Conservation (phyloP, 2,113 vertebrate genomes). For the Lathamus discolor region DNA sequence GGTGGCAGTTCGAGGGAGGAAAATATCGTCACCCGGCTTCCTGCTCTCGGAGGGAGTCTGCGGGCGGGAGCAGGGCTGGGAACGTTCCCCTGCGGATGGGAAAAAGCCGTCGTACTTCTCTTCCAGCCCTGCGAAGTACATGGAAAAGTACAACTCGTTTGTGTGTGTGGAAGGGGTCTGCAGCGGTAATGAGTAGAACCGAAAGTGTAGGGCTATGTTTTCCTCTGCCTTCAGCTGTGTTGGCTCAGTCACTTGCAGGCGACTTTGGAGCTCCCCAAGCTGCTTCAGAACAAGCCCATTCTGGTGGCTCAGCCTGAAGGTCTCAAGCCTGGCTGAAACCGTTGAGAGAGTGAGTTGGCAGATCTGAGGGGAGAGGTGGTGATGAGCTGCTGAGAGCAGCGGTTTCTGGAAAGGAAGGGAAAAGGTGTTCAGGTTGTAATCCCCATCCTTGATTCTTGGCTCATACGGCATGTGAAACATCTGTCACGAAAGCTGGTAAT, state of each 20-base stretch:
- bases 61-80: not conserved
- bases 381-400: not conserved
- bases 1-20: not conserved
- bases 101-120: rapidly evolving
- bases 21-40: rapidly evolving
- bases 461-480: rapidly evolving
- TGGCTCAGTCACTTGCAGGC: rapidly evolving
- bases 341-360: not conserved
- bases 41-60: not conserved
- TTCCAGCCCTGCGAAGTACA: not conserved
- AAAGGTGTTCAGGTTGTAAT: not conserved
- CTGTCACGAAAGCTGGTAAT: not conserved
- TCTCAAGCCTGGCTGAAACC: not conserved
- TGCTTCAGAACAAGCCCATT: rapidly evolving
- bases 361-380: not conserved
- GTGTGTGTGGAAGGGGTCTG: rapidly evolving
- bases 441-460: not conserved
- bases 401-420: not conserved
- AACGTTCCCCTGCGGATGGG: rapidly evolving
- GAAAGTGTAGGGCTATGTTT: rapidly evolving
- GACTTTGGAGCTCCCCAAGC: not conserved
- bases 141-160: rapidly evolving
- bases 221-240: not conserved
- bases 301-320: not conserved
- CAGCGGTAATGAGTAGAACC: rapidly evolving